Evolutionary conservation across 2,113 vertebrate species (phyloP), one percentile per base, ranked within the genome.

Genomic region (Brachyhypopomus gauderio): DNA sequence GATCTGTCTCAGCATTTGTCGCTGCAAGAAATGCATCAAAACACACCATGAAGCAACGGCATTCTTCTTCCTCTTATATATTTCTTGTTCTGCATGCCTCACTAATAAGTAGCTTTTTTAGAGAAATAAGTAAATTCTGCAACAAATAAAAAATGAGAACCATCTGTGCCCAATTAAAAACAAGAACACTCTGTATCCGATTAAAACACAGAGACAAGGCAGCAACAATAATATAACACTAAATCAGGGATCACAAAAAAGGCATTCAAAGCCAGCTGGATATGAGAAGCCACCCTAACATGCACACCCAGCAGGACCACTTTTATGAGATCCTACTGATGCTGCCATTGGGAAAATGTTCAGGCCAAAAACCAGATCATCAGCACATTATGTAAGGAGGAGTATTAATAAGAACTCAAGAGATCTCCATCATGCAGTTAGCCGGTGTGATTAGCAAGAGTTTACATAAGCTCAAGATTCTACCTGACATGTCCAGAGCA

Each of bases 81-180:
- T 52, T 20, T 17, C 16, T 17, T 20, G 7, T 69, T 20, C 30
- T 69, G 30, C 38, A 9, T 22, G 64, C 17, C 30, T 14, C 64
- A 22, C 19, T 41, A 41, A 41, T 41, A 70, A 70, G 20, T n/a
- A 12, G 45, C 12, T 52, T 52, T 52, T 62, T 34, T 30, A 30
- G 41, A 66, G 60, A 77, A 77, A 52, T 27, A 27, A 12, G 38
- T 64, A 22, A 30, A 56, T 56, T 58, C 52, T 27, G 48, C 72
- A 20, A 34, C 45, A 8, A 52, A 14, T 52, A 14, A 52, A 52
- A 52, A 52, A 52, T 11, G 12, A 52, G 45, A 52, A 52, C 45
- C 23, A 27, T 67, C 60, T 55, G 75, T 67, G 55, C 30, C 62
- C 41, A 77, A 67, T 77, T 67, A 77, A 63, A 17, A 66, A 52